Evolutionary conservation across 1,140 invertebrate species (phyloP), one percentile per base, ranked within the genome.

Genomic region (Formica selysi): DNA sequence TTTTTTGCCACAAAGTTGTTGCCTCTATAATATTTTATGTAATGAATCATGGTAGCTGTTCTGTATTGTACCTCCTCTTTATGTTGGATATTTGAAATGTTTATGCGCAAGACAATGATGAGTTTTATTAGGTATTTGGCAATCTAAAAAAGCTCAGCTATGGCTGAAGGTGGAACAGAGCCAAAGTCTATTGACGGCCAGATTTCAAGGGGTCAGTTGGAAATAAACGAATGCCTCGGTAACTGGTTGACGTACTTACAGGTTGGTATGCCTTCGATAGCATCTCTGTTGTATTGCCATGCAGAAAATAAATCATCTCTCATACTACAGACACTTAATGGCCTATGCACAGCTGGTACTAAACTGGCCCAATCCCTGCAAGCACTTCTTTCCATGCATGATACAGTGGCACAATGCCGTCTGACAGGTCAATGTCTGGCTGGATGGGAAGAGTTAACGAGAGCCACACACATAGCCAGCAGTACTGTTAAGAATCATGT

Each of bases 211-310:
- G 92, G 89, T 90, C 94, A 96, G 93, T 95, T 95, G 74, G 96
- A 96, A 80, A 94, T 96, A 67, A 95, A 95, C 76, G 96, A 97
- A 89, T 96, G 96, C 92, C 95, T 97, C 62, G 95, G 96, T 78
- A 96, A 96, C 91, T 97, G 96, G 96, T 95, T 96, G 10, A 95
- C 95, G 87, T 97, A 97, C 95, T 94, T 96, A 85, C 96, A 96
- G 94, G 96, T 96, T 87, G 80, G 87, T 88, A 61, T 70, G 67
- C 51, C 48, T 41, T 19, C 19, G 41, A 26, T 86, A 73, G 76
- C 70, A 71, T 36, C 83, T 38, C 6, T 61, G 6, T 11, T 44
- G 22, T 74, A 44, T 22, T n/a, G 11, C 7, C 29, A 36, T 5
- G 3, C 13, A 41, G 36, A 79, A 61, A 64, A 26, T 62, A 74